Evolutionary conservation across 2,113 vertebrate genomes (phyloP), one percentile per base, ranked within the genome.

Genomic region (Scomber japonicus): DNA sequence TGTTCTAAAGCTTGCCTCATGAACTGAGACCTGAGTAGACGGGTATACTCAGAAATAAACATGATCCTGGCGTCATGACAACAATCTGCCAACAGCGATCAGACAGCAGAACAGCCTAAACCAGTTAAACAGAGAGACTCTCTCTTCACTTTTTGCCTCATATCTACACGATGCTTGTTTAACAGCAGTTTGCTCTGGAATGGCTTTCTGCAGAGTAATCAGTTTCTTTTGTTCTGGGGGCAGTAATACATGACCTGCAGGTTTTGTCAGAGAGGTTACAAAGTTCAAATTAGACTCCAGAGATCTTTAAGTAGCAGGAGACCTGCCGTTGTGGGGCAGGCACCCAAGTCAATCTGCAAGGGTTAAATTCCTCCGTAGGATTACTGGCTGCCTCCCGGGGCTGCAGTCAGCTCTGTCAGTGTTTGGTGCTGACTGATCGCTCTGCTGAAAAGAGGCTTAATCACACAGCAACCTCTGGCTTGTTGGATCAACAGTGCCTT

Each of bases 381-480:
- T 94, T 93, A 92, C 82, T 68, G 78, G 80, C 87, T 88, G 87
- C 90, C 87, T 91, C 84, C 74, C 9, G 81, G 87, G 84, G 90
- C 88, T 85, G 72, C 81, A 90, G 90, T 84, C 83, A 78, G 87
- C 89, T 88, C 88, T 71, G 77, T 51, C 61, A 75, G 87, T 86
- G 83, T 92, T 86, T 87, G 65, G 82, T 86, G 91, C 85, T 92
- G 92, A 94, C 85, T 93, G 94, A 95, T 92, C 78, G 88, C 89
- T 80, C 74, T 59, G 80, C 91, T 92, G 91, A 92, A 93, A 94
- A 90, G 91, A 90, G 81, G 91, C 90, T 94, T 94, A 94, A 94
- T 95, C 90, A 91, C 92, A 90, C 92, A 91, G 93, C 93, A 95
- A 94, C 94, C 93, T 86, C 48, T 80, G 71, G 90, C 80, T 89